Percentiles rank a stretch among this genome's conserved stretches.
These are phyloP conservation scores for Nipponia nippon DNA, from an alignment of 2,113 vertebrate genomes.

Conservation along the genomic window DNA sequence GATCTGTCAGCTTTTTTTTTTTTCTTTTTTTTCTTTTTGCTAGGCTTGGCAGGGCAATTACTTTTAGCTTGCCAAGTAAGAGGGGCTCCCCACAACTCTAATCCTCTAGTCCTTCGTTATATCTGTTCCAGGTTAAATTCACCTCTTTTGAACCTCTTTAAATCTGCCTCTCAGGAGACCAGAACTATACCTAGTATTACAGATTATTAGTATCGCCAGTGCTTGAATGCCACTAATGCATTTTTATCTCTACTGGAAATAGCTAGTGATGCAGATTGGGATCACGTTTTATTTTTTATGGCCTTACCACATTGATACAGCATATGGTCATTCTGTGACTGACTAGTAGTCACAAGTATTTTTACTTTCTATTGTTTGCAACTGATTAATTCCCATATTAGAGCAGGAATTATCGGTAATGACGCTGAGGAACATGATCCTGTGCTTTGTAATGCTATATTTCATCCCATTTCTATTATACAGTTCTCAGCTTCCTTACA, in stretches of 20 bases:
- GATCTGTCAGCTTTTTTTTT: background rate
- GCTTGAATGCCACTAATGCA: background rate
- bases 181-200: background rate
- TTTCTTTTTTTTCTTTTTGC: background rate
- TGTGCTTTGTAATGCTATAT: background rate
- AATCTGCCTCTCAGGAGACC: background rate
- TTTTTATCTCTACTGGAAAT: background rate
- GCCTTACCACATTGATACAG: background rate
- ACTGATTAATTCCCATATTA: background rate
- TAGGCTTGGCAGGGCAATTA: background rate
- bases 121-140: background rate
- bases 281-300: background rate
- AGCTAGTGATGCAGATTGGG: background rate
- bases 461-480: background rate
- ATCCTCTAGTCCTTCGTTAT: background rate
- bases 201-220: background rate
- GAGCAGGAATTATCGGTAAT: background rate
- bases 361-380: background rate
- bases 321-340: background rate
- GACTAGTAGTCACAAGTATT: background rate
- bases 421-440: background rate
- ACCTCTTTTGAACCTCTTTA: background rate
- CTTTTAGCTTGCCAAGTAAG: background rate
- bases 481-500: background rate
- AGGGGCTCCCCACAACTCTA: background rate